Conservation (phyloP, 2,888 invertebrate genomes). For the Leptinotarsa juncta region DNA sequence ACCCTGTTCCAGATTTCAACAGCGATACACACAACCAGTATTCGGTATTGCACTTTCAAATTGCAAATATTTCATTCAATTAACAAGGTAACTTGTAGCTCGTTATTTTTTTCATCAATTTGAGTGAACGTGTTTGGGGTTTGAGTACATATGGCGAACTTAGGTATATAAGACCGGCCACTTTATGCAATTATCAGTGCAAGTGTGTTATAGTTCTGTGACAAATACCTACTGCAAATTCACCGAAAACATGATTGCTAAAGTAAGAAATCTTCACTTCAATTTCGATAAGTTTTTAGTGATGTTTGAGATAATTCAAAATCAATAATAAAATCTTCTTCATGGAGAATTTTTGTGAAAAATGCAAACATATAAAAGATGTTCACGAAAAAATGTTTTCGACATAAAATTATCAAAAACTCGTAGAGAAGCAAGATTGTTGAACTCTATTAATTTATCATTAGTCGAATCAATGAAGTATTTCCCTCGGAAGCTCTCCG, state of each 20-base stretch:
- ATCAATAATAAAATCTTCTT: no score
- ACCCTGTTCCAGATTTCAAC: conserved; percentile 27
- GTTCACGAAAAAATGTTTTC: no score
- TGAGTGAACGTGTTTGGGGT: conserved; percentile 45
- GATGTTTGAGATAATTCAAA: neutral
- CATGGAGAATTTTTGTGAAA: no score
- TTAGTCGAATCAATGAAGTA: no score
- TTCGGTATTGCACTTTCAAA: conserved; percentile 42
- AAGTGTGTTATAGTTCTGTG: conserved; percentile 37
- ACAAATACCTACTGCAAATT: conserved; percentile 27
- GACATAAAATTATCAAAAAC: no score
- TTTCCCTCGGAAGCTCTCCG: no score
- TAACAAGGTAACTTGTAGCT: conserved; percentile 41
- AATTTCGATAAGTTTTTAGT: neutral
- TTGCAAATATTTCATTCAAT: conserved; percentile 44
- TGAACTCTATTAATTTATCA: no score
- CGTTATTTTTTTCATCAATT: conserved; percentile 41
- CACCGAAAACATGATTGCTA: conserved; percentile 33
- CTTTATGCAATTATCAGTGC: conserved; percentile 38
- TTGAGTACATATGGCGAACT: conserved; percentile 24
- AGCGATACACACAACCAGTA: conserved; percentile 27
- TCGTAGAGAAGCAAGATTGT: no score
- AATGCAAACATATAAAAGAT: no score
- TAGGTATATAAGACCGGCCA: conserved; percentile 43
- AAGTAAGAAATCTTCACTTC: conserved; percentile 36